A percentile compares a stretch with the other conserved stretches of the same genome.
These are phyloP conservation scores for Drosophila cardini DNA, from an alignment of 1,140 invertebrate genomes.

Conservation along the genomic window DNA sequence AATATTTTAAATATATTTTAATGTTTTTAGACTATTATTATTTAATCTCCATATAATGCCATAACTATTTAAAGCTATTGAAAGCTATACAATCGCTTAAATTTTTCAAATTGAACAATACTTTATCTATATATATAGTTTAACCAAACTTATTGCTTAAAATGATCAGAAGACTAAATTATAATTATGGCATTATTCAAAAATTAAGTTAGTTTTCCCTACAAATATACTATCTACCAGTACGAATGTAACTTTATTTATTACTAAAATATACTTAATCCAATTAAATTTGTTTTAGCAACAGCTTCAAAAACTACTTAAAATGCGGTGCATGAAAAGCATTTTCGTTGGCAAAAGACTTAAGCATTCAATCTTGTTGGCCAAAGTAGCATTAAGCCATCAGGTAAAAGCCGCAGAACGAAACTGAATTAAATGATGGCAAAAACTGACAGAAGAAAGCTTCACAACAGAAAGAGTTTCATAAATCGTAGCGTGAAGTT, in stretches of 20 bases:
- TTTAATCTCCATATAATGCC: too few relatives aligned
- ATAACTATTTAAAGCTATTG: too few relatives aligned
- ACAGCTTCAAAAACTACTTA: not conserved
- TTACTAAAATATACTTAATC: not conserved
- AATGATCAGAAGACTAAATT: too few relatives aligned
- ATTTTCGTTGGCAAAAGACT: not conserved
- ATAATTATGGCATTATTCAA: too few relatives aligned
- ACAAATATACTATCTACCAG: too few relatives aligned
- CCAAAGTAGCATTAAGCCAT: constrained; percentile 61
- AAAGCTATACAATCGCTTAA: too few relatives aligned
- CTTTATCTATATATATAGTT: too few relatives aligned
- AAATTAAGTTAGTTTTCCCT: too few relatives aligned
- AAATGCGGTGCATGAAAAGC: not conserved
- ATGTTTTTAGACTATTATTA: too few relatives aligned
- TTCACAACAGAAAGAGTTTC: constrained; percentile 25
- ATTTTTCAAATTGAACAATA: too few relatives aligned
- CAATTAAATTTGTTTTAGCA: constrained; percentile 1
- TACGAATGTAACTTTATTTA: not conserved
- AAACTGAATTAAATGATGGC: constrained; percentile 58
- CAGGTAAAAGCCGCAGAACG: constrained; percentile 62
- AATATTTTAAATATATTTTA: too few relatives aligned
- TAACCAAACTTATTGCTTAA: too few relatives aligned
- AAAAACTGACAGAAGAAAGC: constrained; percentile 16
- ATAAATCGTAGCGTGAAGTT: constrained; percentile 33
- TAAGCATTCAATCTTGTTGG: not conserved